phyloP scores from a whole-genome alignment of 2,113 vertebrate species.

The Heliornis fulica region DNA sequence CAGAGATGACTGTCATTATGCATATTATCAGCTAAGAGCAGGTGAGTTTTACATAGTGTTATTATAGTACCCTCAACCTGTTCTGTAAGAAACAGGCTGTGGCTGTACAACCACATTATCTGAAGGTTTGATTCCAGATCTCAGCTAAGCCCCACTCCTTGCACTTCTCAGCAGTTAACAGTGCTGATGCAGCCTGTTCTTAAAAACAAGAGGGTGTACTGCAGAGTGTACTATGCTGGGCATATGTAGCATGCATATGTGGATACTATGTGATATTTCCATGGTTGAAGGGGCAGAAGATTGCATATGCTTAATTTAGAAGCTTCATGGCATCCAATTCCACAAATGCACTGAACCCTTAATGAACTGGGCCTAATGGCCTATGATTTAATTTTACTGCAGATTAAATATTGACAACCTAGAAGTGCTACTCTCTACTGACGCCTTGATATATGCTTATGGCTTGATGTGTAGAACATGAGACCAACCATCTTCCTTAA shows the following conservation, averaged over 20 bases:
- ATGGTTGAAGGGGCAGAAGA: background rate
- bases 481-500: background rate
- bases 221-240: background rate
- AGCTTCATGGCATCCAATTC: background rate
- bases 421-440: background rate
- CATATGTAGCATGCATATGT: rapidly evolving
- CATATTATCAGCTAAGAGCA: background rate
- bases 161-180: background rate
- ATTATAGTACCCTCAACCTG: background rate
- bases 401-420: slow-evolving; percentile 32
- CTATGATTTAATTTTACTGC: slow-evolving; percentile 36
- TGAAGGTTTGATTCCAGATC: background rate
- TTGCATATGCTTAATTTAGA: background rate
- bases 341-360: background rate
- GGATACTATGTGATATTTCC: background rate
- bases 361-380: background rate
- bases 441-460: slow-evolving; percentile 15
- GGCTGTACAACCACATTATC: background rate
- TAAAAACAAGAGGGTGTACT: background rate
- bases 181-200: background rate
- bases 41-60: background rate
- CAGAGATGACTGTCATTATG: too few relatives aligned
- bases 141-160: background rate
- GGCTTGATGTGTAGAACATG: background rate
- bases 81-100: background rate